Conservation (phyloP, 2,888 invertebrate genomes). For the Drosophila vallismaia region DNA sequence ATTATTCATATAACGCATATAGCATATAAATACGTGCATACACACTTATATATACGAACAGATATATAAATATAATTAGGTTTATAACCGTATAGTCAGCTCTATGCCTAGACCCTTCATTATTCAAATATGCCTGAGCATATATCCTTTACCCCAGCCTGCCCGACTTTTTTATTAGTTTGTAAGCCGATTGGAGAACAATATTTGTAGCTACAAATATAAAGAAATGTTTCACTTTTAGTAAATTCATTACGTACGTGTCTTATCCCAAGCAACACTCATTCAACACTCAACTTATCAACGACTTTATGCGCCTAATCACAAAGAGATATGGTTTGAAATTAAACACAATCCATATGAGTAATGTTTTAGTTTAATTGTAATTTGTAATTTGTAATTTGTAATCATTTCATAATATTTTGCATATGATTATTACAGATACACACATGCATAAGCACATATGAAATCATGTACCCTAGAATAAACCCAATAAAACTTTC, state of each 20-base stretch:
- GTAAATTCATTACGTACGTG: slow-evolving; percentile 67
- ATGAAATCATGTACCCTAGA: slow-evolving; percentile 71
- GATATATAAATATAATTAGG: slow-evolving; percentile 26
- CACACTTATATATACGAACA: slow-evolving; percentile 52
- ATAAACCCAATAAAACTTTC: slow-evolving; percentile 59
- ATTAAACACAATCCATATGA: slow-evolving; percentile 47
- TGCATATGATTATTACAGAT: slow-evolving; percentile 21
- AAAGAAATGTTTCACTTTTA: slow-evolving; percentile 57
- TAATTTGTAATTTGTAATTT: slow-evolving; percentile 73
- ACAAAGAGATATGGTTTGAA: slow-evolving; percentile 30
- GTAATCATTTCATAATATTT: slow-evolving; percentile 67
- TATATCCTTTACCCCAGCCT: neutral
- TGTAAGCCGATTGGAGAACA: slow-evolving; percentile 33
- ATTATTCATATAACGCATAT: slow-evolving; percentile 49
- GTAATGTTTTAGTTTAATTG: slow-evolving; percentile 66
- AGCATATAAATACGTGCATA: slow-evolving; percentile 52
- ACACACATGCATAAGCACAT: slow-evolving; percentile 40
- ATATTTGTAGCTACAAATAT: slow-evolving; percentile 49
- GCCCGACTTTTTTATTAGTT: slow-evolving; percentile 26
- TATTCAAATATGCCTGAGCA: slow-evolving; percentile 8
- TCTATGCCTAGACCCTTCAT: slow-evolving; percentile 14
- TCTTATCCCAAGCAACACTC: slow-evolving; percentile 56
- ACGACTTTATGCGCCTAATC: slow-evolving; percentile 71
- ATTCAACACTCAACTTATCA: slow-evolving; percentile 63
- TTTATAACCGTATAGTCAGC: slow-evolving; percentile 39